Conservation (phyloP, 2,113 vertebrate genomes). For the Meles meles region DNA sequence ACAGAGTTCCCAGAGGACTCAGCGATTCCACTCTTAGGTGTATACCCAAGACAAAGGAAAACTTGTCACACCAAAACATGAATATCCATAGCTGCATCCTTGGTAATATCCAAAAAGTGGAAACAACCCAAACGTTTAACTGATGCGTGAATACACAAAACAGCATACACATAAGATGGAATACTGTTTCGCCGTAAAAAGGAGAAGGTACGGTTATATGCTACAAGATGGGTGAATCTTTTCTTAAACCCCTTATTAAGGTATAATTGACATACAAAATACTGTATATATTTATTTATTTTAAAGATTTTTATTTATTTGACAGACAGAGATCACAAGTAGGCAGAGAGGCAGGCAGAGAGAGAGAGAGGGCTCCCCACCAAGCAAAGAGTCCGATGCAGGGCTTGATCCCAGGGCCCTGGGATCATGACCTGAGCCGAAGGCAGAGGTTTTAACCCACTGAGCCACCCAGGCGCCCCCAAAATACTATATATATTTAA, state of each 20-base stretch:
- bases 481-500: neutral
- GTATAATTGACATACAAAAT: neutral
- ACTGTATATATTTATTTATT: neutral
- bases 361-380: too few relatives aligned
- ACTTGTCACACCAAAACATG: neutral
- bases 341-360: too few relatives aligned
- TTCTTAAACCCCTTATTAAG: neutral
- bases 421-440: too few relatives aligned
- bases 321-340: too few relatives aligned
- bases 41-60: neutral
- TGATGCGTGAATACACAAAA: neutral
- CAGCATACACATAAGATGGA: neutral
- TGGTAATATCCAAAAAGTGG: neutral
- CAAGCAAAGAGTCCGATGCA: too few relatives aligned
- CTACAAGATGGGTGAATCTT: neutral
- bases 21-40: neutral
- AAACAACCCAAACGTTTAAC: neutral
- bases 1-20: neutral
- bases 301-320: too few relatives aligned
- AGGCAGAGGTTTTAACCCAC: too few relatives aligned
- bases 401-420: too few relatives aligned
- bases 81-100: neutral
- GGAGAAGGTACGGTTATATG: neutral
- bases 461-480: too few relatives aligned
- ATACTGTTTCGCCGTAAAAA: neutral